Conservation (phyloP, 64 coral and sea anemone genomes). For the Trachythela sp. region DNA sequence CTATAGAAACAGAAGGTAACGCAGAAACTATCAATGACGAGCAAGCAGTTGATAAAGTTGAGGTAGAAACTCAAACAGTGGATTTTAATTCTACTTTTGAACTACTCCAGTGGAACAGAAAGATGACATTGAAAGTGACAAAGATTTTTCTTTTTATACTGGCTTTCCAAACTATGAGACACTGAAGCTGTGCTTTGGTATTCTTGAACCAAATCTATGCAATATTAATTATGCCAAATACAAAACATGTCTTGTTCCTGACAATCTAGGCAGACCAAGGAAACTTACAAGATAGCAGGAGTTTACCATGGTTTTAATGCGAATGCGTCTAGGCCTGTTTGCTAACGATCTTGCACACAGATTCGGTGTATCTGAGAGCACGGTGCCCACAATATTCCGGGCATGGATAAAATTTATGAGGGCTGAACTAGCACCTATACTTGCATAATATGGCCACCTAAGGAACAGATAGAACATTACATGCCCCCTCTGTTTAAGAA, state of each 20-base stretch:
- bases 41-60: too few species aligned
- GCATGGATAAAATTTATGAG: conserved; percentile 40
- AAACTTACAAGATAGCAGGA: conserved; percentile 20
- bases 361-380: conserved; percentile 19
- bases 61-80: too few species aligned
- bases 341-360: conserved; percentile 19
- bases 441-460: too few species aligned
- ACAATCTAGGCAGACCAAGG: conserved; percentile 20
- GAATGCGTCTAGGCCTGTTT: conserved; percentile 26
- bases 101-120: too few species aligned
- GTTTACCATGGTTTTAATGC: too few species aligned
- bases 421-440: too few species aligned
- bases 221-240: conserved; percentile 33
- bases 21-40: neutral
- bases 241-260: neutral
- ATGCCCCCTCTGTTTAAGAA: too few species aligned
- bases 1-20: neutral
- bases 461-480: too few species aligned
- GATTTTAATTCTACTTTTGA: too few species aligned
- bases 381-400: neutral
- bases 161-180: conserved; percentile 28
- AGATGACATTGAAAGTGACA: too few species aligned
- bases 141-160: too few species aligned
- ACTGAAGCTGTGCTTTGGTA: neutral
- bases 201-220: conserved; percentile 13